Base-by-base conservation (phyloP, 2,888 invertebrate species). In the Dolichopus griseipennis region DNA sequence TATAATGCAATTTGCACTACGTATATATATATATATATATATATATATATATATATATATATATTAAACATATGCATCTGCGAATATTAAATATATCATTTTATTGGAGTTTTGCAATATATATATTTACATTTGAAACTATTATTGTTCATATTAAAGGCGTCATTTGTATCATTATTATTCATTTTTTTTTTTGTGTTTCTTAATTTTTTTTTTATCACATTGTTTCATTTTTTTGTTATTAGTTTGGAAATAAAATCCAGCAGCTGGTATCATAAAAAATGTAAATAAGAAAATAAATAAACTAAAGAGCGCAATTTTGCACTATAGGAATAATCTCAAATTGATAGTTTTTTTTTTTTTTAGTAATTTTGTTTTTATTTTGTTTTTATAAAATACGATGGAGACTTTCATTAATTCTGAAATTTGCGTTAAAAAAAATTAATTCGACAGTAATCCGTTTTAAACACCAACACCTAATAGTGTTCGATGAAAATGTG, bases 221-320 rank as follows among this genome's bases (percentile, higher is more conserved):
- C 37, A 37, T 37, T 37, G 37, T 37, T 37, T 8, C 8, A 34
- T 37, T 18, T 52, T 18, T 12, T 52, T 52, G 9, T 52, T n/a
- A 52, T 52, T 52, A 52, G 52, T 15, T 52, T 52, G 52, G 52
- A 52, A 52, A 52, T 18, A 52, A 52, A n/a, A 52, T 52, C 52
- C 52, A 52, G 15, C 52, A 52, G 18, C 52, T 52, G 52, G 15
- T 12, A 52, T 52, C n/a, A 52, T 52, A 52, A 52, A 52, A 52
- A 52, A 37, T 10, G 8, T 37, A 37, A 52, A 52, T 52, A 52
- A 52, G 18, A 52, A 52, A 52, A 15, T 6, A 41, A 41, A 41
- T 15, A 41, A 41, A 41, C 12, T 6, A 15, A 41, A 41, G 8
- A 41, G 18, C 52, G 18, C 18, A 18, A 52, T 52, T 52, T 52